These are phyloP conservation scores for Coreius guichenoti DNA, from an alignment of 2,797 vertebrate genomes.

Conservation along the genomic window DNA sequence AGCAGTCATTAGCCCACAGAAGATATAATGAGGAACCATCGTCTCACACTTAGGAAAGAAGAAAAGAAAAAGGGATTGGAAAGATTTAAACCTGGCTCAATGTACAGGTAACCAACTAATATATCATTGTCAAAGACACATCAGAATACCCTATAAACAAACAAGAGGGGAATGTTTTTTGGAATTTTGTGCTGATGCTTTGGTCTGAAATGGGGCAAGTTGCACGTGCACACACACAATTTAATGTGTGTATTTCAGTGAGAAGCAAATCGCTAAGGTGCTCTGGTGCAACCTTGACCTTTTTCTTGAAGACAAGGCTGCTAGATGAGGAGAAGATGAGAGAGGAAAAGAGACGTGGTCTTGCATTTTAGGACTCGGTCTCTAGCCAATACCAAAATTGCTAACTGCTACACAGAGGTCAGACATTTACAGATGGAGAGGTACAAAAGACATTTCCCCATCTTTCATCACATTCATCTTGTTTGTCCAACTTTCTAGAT, in stretches of 20 bases:
- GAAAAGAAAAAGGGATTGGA: conserved; percentile 50
- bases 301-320: conserved; percentile 67
- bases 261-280: conserved; percentile 47
- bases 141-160: conserved; percentile 32
- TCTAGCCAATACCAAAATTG: conserved; percentile 28
- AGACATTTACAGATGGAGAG: conserved; percentile 20
- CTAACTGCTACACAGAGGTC: neutral
- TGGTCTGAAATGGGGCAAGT: neutral
- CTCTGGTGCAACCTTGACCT: conserved; percentile 74
- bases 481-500: conserved; percentile 1
- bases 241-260: conserved; percentile 51
- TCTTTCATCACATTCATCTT: neutral
- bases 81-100: conserved; percentile 15
- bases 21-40: conserved; percentile 46
- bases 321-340: conserved; percentile 52
- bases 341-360: conserved; percentile 44
- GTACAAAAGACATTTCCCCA: neutral
- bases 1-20: conserved; percentile 34
- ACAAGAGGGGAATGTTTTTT: neutral
- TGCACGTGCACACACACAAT: neutral
- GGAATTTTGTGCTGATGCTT: conserved; percentile 14
- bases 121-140: conserved; percentile 28
- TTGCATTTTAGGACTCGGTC: conserved; percentile 65
- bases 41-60: conserved; percentile 14
- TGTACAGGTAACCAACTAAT: neutral